Percentiles rank a stretch among this genome's conserved stretches.
Evolutionary conservation across 1,140 invertebrate species (phyloP).

Genomic region (Cydia amplana): DNA sequence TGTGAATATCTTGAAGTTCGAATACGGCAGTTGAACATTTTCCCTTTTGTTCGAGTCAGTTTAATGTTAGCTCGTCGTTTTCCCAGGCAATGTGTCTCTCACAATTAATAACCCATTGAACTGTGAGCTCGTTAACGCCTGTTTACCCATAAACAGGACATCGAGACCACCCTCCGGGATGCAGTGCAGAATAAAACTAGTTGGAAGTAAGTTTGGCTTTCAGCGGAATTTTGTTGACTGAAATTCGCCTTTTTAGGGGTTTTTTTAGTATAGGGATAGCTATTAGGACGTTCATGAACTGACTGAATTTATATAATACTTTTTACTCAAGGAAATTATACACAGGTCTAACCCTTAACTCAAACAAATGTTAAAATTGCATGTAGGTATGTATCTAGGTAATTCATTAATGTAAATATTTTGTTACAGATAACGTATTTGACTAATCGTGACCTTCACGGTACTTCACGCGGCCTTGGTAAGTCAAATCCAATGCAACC

Average conservation of each 20-base stretch:
- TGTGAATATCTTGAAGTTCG: too few species aligned
- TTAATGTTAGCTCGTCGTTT: background rate
- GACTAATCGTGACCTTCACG: background rate
- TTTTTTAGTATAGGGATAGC: too few species aligned
- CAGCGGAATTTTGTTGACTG: background rate
- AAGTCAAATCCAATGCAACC: background rate
- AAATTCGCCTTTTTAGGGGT: too few species aligned
- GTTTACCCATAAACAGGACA: slow-evolving; percentile 20
- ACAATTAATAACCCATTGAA: slow-evolving; percentile 15
- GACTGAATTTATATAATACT: too few species aligned
- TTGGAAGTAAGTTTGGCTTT: background rate
- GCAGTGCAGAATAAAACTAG: background rate
- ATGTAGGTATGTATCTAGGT: too few species aligned
- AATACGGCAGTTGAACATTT: too few species aligned
- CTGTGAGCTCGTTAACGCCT: slow-evolving; percentile 18
- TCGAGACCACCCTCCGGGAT: slow-evolving; percentile 6
- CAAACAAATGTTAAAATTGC: too few species aligned
- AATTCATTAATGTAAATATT: background rate
- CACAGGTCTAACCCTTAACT: too few species aligned
- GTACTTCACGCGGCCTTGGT: background rate
- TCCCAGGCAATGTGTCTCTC: background rate
- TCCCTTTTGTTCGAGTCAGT: too few species aligned
- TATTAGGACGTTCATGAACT: too few species aligned
- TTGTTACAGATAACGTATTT: background rate
- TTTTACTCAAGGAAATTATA: too few species aligned